Evolutionary conservation across 2,888 invertebrate species (phyloP).

Genomic region (Amphipoea oculea): DNA sequence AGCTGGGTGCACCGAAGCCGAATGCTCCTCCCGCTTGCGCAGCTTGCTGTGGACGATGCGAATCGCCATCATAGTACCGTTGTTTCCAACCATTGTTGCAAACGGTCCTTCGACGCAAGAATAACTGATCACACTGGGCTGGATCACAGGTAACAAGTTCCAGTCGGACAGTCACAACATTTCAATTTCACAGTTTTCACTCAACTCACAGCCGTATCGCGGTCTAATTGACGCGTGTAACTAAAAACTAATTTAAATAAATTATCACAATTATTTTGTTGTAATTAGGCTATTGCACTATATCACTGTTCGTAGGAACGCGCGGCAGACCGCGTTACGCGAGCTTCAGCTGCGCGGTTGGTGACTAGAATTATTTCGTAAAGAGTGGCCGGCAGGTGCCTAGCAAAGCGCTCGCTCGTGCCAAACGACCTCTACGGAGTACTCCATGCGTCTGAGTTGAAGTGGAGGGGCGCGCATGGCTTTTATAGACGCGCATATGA

Average conservation of each 20-base stretch:
- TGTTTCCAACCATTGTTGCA: slow-evolving; percentile 95
- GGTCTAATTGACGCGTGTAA: slow-evolving; percentile 82
- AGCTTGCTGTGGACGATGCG: slow-evolving; percentile 97
- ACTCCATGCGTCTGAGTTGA: slow-evolving; percentile 91
- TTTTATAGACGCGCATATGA: slow-evolving; percentile 88
- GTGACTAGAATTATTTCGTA: slow-evolving; percentile 90
- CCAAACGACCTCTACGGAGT: slow-evolving; percentile 91
- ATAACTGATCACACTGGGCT: slow-evolving; percentile 88
- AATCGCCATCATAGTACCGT: slow-evolving; percentile 96
- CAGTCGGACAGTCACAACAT: slow-evolving; percentile 90
- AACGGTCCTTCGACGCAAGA: slow-evolving; percentile 86
- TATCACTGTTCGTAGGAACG: slow-evolving; percentile 90
- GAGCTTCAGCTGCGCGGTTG: slow-evolving; percentile 88
- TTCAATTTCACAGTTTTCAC: slow-evolving; percentile 87
- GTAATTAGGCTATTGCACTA: slow-evolving; percentile 88
- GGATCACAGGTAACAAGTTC: slow-evolving; percentile 88
- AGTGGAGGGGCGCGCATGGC: slow-evolving; percentile 86
- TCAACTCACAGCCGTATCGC: slow-evolving; percentile 90
- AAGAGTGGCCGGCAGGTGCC: slow-evolving; percentile 91
- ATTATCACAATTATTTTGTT: slow-evolving; percentile 89
- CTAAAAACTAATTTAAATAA: slow-evolving; percentile 89
- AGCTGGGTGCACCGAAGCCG: slow-evolving; percentile 93
- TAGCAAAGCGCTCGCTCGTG: slow-evolving; percentile 91
- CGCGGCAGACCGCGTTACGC: slow-evolving; percentile 88
- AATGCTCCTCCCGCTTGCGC: slow-evolving; percentile 95